phyloP scores from a whole-genome alignment of 2,888 invertebrate species.

The Acanthopleura granulata region DNA sequence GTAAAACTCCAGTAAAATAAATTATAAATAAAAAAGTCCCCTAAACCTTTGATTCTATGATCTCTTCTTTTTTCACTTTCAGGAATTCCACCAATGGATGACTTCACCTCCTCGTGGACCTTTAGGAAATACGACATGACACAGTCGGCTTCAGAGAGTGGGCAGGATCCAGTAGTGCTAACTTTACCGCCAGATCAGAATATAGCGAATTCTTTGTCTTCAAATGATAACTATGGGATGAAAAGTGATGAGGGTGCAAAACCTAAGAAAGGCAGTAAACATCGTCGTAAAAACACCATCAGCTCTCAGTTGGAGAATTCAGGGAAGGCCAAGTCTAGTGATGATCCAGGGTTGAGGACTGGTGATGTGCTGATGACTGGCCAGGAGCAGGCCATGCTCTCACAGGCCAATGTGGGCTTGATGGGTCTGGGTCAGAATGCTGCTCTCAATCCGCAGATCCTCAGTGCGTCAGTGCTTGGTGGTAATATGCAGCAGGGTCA shows the following conservation, averaged over 20 bases:
- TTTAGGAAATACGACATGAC: slow-evolving; percentile 25
- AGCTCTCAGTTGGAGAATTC: slow-evolving; percentile 40
- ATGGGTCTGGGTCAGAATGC: neutral
- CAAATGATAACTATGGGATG: neutral
- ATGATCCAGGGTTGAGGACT: slow-evolving; percentile 15
- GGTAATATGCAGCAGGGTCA: slow-evolving; percentile 17
- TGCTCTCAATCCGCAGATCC: neutral
- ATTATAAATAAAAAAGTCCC: too few relatives aligned
- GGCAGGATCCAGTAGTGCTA: slow-evolving; percentile 20
- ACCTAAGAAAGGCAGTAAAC: slow-evolving; percentile 32
- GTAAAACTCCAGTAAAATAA: too few relatives aligned
- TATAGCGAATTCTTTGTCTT: neutral
- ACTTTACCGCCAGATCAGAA: neutral
- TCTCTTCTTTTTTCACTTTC: slow-evolving; percentile 8
- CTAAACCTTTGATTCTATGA: too few relatives aligned
- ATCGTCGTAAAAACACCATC: slow-evolving; percentile 42
- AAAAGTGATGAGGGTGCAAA: slow-evolving; percentile 27
- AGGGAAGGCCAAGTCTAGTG: slow-evolving; percentile 20
- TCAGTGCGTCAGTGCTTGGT: neutral
- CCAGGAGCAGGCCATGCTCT: slow-evolving; percentile 14
- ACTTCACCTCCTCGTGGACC: slow-evolving; percentile 23
- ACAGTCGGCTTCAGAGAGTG: slow-evolving; percentile 20
- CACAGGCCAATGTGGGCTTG: neutral
- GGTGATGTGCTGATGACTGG: neutral
- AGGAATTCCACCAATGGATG: slow-evolving; percentile 25